Evolutionary conservation across 2,113 vertebrate genomes (phyloP).

Genomic region (Tenrec ecaudatus): DNA sequence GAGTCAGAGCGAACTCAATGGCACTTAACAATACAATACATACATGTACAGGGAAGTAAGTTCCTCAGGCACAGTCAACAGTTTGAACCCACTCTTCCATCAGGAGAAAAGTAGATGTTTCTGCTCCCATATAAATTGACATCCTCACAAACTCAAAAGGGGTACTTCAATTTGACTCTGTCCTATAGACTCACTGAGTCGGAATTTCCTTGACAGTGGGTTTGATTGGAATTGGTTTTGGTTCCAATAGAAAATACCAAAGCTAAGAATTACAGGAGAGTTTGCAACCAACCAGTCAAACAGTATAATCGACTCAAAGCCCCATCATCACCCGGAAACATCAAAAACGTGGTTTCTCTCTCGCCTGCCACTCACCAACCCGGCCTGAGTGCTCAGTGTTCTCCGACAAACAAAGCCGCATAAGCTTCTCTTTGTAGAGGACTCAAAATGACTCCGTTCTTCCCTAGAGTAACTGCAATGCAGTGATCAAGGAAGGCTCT

Average conservation of each 20-base stretch:
- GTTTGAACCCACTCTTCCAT: too few species aligned
- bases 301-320: neutral
- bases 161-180: too few species aligned
- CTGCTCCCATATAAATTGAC: too few species aligned
- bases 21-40: too few species aligned
- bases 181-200: too few species aligned
- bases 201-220: too few species aligned
- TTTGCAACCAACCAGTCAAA: neutral
- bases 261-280: neutral
- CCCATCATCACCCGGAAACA: neutral
- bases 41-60: too few species aligned
- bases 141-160: too few species aligned
- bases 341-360: neutral
- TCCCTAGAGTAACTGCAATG: neutral
- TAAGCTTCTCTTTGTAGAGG: neutral
- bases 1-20: too few species aligned
- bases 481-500: conserved; percentile 20
- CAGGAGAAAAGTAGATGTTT: too few species aligned
- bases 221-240: neutral
- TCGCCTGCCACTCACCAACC: neutral
- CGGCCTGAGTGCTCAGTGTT: neutral
- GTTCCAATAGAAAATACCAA: neutral
- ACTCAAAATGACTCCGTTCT: neutral
- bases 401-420: neutral
- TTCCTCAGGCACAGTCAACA: too few species aligned